Conservation (phyloP, 2,797 vertebrate genomes). For the Saxicola maurus region DNA sequence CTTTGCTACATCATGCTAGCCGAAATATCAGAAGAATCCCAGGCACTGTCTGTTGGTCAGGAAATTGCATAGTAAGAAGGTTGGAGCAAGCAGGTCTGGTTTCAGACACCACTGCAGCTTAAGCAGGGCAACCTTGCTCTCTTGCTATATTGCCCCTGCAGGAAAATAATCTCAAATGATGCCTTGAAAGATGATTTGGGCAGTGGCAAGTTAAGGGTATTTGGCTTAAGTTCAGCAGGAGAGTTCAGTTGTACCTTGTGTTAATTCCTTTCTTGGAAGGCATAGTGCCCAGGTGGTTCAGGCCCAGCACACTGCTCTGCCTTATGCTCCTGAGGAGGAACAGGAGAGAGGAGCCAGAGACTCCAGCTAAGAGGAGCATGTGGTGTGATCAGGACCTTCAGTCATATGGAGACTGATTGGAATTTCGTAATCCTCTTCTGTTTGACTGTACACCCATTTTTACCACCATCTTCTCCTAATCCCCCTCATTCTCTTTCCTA, state of each 20-base stretch:
- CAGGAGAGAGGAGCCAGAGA: background rate
- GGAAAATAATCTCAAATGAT: background rate
- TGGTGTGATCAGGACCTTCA: background rate
- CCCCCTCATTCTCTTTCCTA: background rate
- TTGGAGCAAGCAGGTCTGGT: background rate
- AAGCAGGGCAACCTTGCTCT: background rate
- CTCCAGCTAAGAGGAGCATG: background rate
- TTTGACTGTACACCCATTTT: background rate
- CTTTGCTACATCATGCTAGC: accelerated
- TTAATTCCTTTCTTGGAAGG: background rate
- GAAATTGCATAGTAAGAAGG: background rate
- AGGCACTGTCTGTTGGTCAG: background rate
- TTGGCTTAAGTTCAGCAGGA: background rate
- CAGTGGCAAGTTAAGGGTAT: background rate
- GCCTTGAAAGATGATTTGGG: background rate
- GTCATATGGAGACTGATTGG: background rate
- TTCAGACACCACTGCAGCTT: background rate
- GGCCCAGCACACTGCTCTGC: background rate
- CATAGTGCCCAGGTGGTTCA: background rate
- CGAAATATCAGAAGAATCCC: background rate
- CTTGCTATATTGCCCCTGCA: background rate
- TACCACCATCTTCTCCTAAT: background rate
- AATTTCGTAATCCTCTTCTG: background rate
- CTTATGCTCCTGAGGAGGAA: background rate
- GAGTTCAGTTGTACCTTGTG: background rate